phyloP scores from a whole-genome alignment of 2,888 invertebrate species.

The Pheosia tremula region DNA sequence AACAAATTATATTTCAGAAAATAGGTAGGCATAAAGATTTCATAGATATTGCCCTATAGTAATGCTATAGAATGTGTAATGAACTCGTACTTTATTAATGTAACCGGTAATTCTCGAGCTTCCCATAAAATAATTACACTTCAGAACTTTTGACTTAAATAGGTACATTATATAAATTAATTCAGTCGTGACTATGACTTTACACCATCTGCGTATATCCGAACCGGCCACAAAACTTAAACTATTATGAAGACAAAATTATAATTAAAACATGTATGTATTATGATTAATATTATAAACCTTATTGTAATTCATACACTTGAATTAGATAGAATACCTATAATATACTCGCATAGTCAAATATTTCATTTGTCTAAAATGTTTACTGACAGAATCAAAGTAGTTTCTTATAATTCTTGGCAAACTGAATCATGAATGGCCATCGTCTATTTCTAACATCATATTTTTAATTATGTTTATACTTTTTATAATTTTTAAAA shows the following conservation, averaged over 20 bases:
- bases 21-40: too few relatives aligned
- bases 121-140: too few relatives aligned
- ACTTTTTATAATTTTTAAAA: conserved; percentile 17
- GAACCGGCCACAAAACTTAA: conserved; percentile 26
- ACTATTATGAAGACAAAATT: conserved; percentile 26
- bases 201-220: not conserved
- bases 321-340: conserved; percentile 41
- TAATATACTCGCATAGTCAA: conserved; percentile 23
- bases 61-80: too few relatives aligned
- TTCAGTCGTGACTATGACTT: not conserved
- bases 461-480: conserved; percentile 12
- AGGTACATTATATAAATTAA: not conserved
- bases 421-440: conserved; percentile 24
- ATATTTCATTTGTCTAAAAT: conserved; percentile 20
- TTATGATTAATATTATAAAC: conserved; percentile 32
- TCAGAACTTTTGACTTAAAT: not conserved
- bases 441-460: conserved; percentile 41
- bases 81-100: too few relatives aligned
- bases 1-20: too few relatives aligned
- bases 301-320: conserved; percentile 22
- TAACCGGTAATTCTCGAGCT: too few relatives aligned
- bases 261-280: conserved; percentile 30
- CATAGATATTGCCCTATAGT: too few relatives aligned
- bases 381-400: conserved; percentile 13
- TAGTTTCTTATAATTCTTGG: conserved; percentile 12